phyloP scores from a whole-genome alignment of 2,888 invertebrate genomes.

The Stenotaenia linearis region DNA sequence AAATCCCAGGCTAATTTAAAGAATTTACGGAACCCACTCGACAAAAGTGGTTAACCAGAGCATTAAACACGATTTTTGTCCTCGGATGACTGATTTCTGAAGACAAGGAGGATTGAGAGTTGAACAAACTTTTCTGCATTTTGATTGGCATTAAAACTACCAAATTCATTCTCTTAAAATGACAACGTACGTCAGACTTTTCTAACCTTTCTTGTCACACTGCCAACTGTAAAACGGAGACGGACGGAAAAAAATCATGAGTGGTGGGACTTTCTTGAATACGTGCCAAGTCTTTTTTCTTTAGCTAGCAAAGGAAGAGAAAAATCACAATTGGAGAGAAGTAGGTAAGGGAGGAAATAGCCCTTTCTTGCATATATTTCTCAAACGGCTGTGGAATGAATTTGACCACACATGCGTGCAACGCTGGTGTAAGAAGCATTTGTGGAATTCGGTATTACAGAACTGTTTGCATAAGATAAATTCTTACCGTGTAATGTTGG shows the following conservation, averaged over 20 bases:
- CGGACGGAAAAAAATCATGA: not conserved
- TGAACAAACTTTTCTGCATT: not conserved
- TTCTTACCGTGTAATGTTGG: not conserved
- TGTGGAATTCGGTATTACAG: not conserved
- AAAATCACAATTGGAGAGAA: constrained; percentile 16
- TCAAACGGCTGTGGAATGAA: constrained; percentile 11
- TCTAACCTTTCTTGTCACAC: constrained; percentile 9
- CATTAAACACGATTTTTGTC: not conserved
- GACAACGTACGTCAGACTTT: constrained; percentile 19
- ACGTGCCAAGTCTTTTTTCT: not conserved
- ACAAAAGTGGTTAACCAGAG: constrained; percentile 1
- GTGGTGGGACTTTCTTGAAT: constrained; percentile 5
- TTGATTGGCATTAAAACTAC: constrained; percentile 19
- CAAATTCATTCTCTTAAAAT: constrained; percentile 7
- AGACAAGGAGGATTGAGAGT: not conserved
- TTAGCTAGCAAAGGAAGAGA: not conserved
- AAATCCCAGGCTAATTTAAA: not conserved
- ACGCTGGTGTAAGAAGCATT: constrained; percentile 11
- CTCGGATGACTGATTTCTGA: not conserved
- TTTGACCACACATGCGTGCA: constrained; percentile 15
- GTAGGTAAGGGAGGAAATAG: constrained; percentile 5
- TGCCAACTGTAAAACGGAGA: constrained; percentile 7
- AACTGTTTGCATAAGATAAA: constrained; percentile 10
- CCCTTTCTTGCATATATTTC: constrained; percentile 19
- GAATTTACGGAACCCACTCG: not conserved